Evolutionary conservation across 2,113 vertebrate genomes (phyloP), one percentile per base, ranked within the genome.

Genomic region (Panurus biarmicus): DNA sequence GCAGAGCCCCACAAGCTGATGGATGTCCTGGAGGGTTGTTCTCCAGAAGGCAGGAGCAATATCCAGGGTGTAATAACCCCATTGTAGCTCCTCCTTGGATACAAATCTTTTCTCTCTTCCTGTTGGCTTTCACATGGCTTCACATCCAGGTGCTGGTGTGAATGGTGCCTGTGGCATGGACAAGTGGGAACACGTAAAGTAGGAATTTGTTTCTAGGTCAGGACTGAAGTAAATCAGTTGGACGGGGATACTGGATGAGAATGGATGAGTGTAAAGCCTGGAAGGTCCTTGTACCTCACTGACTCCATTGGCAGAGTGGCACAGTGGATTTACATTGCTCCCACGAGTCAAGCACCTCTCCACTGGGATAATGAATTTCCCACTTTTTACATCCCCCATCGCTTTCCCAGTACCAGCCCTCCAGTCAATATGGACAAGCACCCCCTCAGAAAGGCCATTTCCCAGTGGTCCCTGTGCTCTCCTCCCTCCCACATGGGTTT

Each of bases 171-270:
- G 28, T 50, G 56, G 36, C 40, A 83, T 3, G 19, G 73, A 35
- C 14, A 1, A 1, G 0, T 7, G 50, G n/a, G n/a, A n/a, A n/a
- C n/a, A n/a, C n/a, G n/a, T 74, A 60, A 79, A 73, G 29, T 0
- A 2, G 45, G 44, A 62, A 22, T 64, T 74, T 69, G 12, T 86
- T 95, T 91, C 69, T 87, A 75, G 69, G 29, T 81, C 73, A 81
- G 73, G 35, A 60, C 28, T 85, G 54, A 86, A 38, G 57, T 56
- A 60, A 92, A 73, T 73, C 70, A 36, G 14, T 70, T 5, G 1
- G 44, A 71, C 33, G 4, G 28, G 14, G 17, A 38, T 40, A 8
- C 45, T 85, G 64, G 42, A 47, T 57, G n/a, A 58, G 65, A 75
- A 84, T 29, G 10, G 47, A 23, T 28, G 58, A 28, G n/a, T 38